phyloP scores from a whole-genome alignment of 1,140 invertebrate genomes.

The Diabrotica undecimpunctata region DNA sequence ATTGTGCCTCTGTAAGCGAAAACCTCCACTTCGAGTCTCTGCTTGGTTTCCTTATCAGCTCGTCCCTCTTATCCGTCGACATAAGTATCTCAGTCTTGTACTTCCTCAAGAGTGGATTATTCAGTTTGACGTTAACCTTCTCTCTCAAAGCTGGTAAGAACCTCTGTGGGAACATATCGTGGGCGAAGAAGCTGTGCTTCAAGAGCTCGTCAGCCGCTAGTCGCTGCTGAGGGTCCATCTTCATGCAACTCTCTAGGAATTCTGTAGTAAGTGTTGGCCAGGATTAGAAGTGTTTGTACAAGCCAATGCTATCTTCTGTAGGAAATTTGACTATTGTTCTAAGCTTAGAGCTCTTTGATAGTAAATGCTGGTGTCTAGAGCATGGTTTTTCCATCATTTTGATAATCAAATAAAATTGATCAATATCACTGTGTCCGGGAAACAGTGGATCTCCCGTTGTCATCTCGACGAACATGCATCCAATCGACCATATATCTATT shows the following conservation, averaged over 20 bases:
- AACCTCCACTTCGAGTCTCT: constrained; percentile 33
- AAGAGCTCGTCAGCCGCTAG: constrained; percentile 60
- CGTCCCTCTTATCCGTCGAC: constrained; percentile 36
- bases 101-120: constrained; percentile 52
- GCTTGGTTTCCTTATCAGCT: constrained; percentile 26
- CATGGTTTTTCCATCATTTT: constrained; percentile 61
- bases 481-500: constrained; percentile 87
- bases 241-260: constrained; percentile 57
- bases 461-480: constrained; percentile 86
- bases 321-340: constrained; percentile 41
- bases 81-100: constrained; percentile 36
- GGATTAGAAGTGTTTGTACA: constrained; percentile 54
- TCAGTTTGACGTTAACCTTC: constrained; percentile 62
- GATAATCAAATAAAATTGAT: constrained; percentile 82
- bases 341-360: constrained; percentile 42
- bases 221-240: constrained; percentile 65
- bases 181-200: constrained; percentile 64
- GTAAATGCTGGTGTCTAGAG: constrained; percentile 60
- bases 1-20: constrained; percentile 29
- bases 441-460: constrained; percentile 79
- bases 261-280: constrained; percentile 54
- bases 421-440: constrained; percentile 87
- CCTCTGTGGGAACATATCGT: constrained; percentile 65
- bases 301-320: constrained; percentile 42
- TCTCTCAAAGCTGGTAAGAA: constrained; percentile 58